These are phyloP conservation scores for Lysiphlebus fabarum DNA, from an alignment of 1,140 invertebrate species.

Conservation along the genomic window DNA sequence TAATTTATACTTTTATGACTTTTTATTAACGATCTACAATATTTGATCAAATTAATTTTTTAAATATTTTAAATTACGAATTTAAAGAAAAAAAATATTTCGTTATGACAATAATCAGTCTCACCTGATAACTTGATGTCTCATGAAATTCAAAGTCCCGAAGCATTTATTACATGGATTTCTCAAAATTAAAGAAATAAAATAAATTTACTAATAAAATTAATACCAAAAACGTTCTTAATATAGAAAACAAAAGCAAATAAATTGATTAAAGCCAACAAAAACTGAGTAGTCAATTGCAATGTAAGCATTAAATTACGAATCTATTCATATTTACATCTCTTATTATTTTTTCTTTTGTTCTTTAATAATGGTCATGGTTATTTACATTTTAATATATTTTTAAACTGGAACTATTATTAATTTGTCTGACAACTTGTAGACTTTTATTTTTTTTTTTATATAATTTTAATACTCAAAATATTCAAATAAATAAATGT, in stretches of 20 bases:
- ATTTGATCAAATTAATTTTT: slow-evolving; percentile 1
- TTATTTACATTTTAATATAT: too few relatives aligned
- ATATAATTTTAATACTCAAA: too few relatives aligned
- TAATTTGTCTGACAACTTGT: too few relatives aligned
- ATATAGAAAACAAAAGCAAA: slow-evolving; percentile 9
- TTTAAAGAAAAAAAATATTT: slow-evolving; percentile 16
- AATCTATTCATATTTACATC: slow-evolving; percentile 11
- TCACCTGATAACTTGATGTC: slow-evolving; percentile 39
- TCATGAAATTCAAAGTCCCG: slow-evolving; percentile 41
- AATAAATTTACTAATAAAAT: background rate
- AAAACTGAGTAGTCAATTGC: slow-evolving; percentile 19
- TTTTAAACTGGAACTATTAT: too few relatives aligned
- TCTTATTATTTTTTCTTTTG: too few relatives aligned
- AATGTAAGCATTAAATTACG: slow-evolving; percentile 21
- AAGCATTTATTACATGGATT: slow-evolving; percentile 37
- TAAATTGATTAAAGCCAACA: slow-evolving; percentile 5
- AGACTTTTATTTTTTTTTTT: too few relatives aligned
- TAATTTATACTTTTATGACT: too few relatives aligned
- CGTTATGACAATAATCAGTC: slow-evolving; percentile 40
- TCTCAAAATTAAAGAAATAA: slow-evolving; percentile 11
- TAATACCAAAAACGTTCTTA: background rate
- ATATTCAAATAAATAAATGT: too few relatives aligned
- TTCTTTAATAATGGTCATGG: slow-evolving; percentile 9
- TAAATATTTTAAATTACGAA: background rate
- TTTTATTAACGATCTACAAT: too few relatives aligned